These are phyloP conservation scores for Aromia moschata DNA, from an alignment of 2,888 invertebrate genomes.

Conservation along the genomic window DNA sequence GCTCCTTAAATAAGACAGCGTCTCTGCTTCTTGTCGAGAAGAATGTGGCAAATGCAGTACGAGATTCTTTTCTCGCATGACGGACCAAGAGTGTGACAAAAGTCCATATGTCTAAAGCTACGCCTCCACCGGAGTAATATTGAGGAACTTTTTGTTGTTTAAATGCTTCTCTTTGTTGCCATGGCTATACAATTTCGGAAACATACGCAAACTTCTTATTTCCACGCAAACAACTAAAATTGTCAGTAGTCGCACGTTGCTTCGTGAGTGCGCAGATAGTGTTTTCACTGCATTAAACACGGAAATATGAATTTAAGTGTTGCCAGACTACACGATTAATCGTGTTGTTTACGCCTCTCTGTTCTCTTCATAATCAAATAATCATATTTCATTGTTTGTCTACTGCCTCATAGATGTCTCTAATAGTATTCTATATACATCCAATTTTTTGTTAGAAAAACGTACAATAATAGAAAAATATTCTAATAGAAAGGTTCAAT, in stretches of 20 bases:
- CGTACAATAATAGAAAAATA: too few relatives aligned
- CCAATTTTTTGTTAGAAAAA: too few relatives aligned
- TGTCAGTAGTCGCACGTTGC: neutral
- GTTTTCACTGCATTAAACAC: neutral
- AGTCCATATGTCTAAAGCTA: neutral
- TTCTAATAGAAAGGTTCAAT: too few relatives aligned
- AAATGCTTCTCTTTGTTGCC: neutral
- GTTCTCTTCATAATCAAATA: too few relatives aligned
- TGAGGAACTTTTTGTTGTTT: neutral
- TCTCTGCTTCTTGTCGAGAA: slow-evolving; percentile 10
- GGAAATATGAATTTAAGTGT: neutral
- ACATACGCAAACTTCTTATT: neutral
- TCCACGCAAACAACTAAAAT: neutral
- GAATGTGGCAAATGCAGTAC: slow-evolving; percentile 2
- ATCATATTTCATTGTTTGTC: too few relatives aligned
- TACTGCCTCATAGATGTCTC: too few relatives aligned
- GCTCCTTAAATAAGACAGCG: slow-evolving; percentile 17
- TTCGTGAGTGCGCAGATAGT: neutral
- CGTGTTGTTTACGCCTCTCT: too few relatives aligned
- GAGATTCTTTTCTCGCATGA: slow-evolving; percentile 10
- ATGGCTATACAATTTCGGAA: neutral
- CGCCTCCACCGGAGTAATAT: neutral
- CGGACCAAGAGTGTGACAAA: too few relatives aligned
- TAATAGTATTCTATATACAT: too few relatives aligned
- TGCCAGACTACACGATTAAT: too few relatives aligned